Base-by-base conservation (phyloP, 1,140 invertebrate species). In the Drosophila elegans region DNA sequence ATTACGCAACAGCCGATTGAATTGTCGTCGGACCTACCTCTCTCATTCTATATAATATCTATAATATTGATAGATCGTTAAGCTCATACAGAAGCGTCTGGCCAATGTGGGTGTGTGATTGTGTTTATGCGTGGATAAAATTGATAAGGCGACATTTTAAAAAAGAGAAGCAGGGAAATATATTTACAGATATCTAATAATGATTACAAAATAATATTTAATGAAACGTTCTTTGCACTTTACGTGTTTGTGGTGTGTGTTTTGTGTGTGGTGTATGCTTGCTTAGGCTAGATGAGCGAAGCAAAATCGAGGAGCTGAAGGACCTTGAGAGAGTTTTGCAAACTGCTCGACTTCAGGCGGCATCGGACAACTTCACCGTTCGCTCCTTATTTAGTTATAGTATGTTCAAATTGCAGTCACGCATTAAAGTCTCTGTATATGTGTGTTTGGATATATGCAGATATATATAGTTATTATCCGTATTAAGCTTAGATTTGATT, bases 401-500 rank as follows among this genome's bases (percentile, higher is more conserved):
- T 44, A 54, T 49, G 63, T 74, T 74, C 56, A 60, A 61, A 63
- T 67, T 67, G 64, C 74, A 60, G 56, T 78, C 71, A 61, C 57
- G 73, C 42, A 74, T 79, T 68, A 63, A 55, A 60, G 78, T 56
- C 53, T 52, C 54, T 59, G 48, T 61, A 67, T 76, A 57, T 67
- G 29, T 71, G 34, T 67, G 45, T 74, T 67, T 59, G 51, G 34
- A 76, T 61, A 60, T 73, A 80, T 67, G 61, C 62, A 78, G 41
- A 54, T 76, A 60, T 76, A 80, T 83, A 62, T 84, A 80, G 59
- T 75, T 46, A 78, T 86, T 81, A 86, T 86, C 83, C 81, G 59
- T 86, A 86, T 81, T 86, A 86, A 86, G 83, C 83, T 86, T 86
- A 86, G 55, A 73, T 88, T 86, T 86, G 83, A 88, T 88, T 86